Evolutionary conservation across 2,113 vertebrate genomes (phyloP).

Genomic region (Callipepla squamata): DNA sequence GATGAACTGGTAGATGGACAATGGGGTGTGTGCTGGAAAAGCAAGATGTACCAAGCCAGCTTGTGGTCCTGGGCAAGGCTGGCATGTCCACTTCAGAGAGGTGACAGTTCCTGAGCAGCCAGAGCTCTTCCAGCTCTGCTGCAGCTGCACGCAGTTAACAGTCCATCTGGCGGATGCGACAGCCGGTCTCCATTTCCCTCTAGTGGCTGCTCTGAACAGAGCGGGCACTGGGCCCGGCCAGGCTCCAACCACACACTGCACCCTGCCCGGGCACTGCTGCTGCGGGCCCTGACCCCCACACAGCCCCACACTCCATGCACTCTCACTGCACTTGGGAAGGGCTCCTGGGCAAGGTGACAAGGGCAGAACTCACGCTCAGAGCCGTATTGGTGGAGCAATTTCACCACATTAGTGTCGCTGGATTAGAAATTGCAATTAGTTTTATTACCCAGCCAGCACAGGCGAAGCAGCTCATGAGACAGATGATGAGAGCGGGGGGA

Average conservation of each 20-base stretch:
- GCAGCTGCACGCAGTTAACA: background rate
- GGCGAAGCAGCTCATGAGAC: slow-evolving; percentile 54
- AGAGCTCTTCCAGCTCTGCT: background rate
- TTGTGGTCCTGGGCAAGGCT: background rate
- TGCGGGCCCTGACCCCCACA: accelerated
- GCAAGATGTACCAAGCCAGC: background rate
- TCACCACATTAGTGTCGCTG: background rate
- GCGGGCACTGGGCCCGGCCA: background rate
- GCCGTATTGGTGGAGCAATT: accelerated
- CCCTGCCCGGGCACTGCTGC: background rate
- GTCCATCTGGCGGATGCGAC: slow-evolving; percentile 28
- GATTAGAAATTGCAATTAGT: slow-evolving; percentile 57
- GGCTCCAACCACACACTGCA: background rate
- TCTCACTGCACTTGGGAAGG: background rate
- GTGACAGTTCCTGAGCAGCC: background rate
- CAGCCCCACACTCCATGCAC: accelerated
- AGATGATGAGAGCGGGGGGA: background rate
- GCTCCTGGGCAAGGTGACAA: accelerated
- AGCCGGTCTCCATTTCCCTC: slow-evolving; percentile 63
- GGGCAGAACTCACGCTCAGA: background rate
- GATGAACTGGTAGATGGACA: background rate
- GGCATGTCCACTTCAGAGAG: accelerated
- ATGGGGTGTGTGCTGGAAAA: background rate
- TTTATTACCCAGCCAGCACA: slow-evolving; percentile 17
- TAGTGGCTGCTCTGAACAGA: slow-evolving; percentile 46